phyloP scores from a whole-genome alignment of 2,113 vertebrate genomes.

The Embiotoca jacksoni region DNA sequence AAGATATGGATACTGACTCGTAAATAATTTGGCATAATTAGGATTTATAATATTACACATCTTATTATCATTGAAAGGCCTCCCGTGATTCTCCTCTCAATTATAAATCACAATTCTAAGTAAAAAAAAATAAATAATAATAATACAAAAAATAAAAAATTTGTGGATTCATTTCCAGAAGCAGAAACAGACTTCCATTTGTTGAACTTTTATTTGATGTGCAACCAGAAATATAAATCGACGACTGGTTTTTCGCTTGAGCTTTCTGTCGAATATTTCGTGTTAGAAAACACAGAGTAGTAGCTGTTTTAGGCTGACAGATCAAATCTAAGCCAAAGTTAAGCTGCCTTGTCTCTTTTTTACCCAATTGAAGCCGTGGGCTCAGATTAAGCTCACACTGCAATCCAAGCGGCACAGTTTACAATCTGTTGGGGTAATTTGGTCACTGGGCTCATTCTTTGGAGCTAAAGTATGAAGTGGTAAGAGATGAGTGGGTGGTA shows the following conservation, averaged over 20 bases:
- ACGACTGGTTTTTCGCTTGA: too few species aligned
- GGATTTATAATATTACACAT: too few species aligned
- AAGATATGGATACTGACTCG: too few species aligned
- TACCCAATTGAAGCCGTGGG: constrained; percentile 61
- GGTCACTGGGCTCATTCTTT: constrained; percentile 52
- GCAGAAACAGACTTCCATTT: neutral
- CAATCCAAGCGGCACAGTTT: constrained; percentile 60
- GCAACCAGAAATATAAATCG: too few species aligned
- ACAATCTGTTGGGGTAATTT: constrained; percentile 75
- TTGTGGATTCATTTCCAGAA: neutral
- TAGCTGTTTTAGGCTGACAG: constrained; percentile 38
- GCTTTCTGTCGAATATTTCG: constrained; percentile 9
- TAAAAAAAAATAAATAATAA: neutral
- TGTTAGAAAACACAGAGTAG: constrained; percentile 29
- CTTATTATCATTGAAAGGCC: too few species aligned
- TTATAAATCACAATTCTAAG: neutral
- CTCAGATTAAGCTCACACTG: constrained; percentile 68
- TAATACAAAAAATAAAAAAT: neutral
- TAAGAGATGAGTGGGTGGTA: neutral
- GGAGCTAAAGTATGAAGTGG: constrained; percentile 15
- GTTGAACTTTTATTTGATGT: too few species aligned
- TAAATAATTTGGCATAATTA: too few species aligned
- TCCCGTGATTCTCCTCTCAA: neutral
- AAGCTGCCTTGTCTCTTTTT: constrained; percentile 61
- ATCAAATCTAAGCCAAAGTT: constrained; percentile 65